Evolutionary conservation across 2,797 vertebrate genomes (phyloP).

Genomic region (Etheostoma nigrum): DNA sequence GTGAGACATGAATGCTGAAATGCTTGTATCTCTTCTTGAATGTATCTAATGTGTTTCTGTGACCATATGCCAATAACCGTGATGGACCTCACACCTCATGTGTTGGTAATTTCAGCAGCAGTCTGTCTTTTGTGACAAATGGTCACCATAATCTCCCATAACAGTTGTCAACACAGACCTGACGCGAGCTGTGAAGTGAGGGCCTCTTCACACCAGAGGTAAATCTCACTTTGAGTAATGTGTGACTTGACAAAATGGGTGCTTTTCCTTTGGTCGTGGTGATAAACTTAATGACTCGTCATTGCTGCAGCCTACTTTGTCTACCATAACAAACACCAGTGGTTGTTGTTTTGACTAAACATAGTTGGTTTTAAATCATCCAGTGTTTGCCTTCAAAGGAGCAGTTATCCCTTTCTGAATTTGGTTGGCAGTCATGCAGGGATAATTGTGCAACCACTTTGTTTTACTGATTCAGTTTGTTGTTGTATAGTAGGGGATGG

Average conservation of each 20-base stretch:
- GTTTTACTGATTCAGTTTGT: slow-evolving; percentile 69
- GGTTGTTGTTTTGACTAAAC: slow-evolving; percentile 61
- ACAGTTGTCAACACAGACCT: slow-evolving; percentile 54
- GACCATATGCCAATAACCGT: slow-evolving; percentile 60
- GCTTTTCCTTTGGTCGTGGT: slow-evolving; percentile 58
- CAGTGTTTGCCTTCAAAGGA: slow-evolving; percentile 59
- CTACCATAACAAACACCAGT: slow-evolving; percentile 62
- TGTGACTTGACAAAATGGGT: slow-evolving; percentile 63
- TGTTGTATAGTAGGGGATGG: slow-evolving; percentile 45
- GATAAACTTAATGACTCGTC: slow-evolving; percentile 70
- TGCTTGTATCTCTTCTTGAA: background rate
- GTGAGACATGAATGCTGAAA: background rate
- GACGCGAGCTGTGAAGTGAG: slow-evolving; percentile 51
- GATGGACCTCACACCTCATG: slow-evolving; percentile 54
- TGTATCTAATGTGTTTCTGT: slow-evolving; percentile 31
- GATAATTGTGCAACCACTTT: slow-evolving; percentile 71
- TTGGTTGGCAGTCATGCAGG: slow-evolving; percentile 61
- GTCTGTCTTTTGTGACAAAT: slow-evolving; percentile 78
- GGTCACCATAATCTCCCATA: slow-evolving; percentile 65
- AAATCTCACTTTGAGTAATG: slow-evolving; percentile 57
- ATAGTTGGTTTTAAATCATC: slow-evolving; percentile 63
- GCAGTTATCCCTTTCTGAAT: slow-evolving; percentile 56
- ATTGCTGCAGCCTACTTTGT: slow-evolving; percentile 55
- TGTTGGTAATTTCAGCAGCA: slow-evolving; percentile 56
- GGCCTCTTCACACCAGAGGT: slow-evolving; percentile 62